phyloP scores from a whole-genome alignment of 2,113 vertebrate genomes.

The Dicentrarchus labrax region DNA sequence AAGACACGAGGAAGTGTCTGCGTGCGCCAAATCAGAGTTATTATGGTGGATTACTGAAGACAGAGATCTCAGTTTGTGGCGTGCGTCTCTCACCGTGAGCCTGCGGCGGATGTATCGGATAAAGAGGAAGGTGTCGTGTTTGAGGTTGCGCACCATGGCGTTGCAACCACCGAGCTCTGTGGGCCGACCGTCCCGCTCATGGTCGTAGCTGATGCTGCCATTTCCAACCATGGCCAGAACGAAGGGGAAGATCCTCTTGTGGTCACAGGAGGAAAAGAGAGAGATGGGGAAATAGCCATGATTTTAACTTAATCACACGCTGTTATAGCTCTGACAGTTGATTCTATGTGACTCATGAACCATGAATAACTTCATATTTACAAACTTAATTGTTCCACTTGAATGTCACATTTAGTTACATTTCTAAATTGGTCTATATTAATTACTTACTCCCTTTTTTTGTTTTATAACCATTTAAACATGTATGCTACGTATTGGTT shows the following conservation, averaged over 20 bases:
- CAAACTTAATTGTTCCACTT: too few relatives aligned
- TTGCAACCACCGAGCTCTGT: constrained; percentile 95
- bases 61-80: neutral
- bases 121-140: constrained; percentile 97
- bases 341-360: too few relatives aligned
- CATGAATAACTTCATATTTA: too few relatives aligned
- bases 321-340: neutral
- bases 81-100: constrained; percentile 89
- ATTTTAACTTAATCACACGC: neutral
- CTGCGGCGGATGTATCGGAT: constrained; percentile 94
- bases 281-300: neutral
- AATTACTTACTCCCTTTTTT: too few relatives aligned
- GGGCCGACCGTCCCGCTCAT: constrained; percentile 92
- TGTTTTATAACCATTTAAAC: neutral
- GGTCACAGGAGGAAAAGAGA: neutral
- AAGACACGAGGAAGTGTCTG: constrained; percentile 6
- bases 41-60: neutral
- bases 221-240: constrained; percentile 96
- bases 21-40: neutral
- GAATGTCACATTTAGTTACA: too few relatives aligned
- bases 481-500: neutral
- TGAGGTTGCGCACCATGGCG: constrained; percentile 93
- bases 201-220: constrained; percentile 92
- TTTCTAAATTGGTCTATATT: too few relatives aligned
- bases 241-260: constrained; percentile 93